A percentile compares a stretch with the other conserved stretches of the same genome.
These are phyloP conservation scores for Cephus nigrinus DNA, from an alignment of 2,888 invertebrate genomes.

Conservation along the genomic window DNA sequence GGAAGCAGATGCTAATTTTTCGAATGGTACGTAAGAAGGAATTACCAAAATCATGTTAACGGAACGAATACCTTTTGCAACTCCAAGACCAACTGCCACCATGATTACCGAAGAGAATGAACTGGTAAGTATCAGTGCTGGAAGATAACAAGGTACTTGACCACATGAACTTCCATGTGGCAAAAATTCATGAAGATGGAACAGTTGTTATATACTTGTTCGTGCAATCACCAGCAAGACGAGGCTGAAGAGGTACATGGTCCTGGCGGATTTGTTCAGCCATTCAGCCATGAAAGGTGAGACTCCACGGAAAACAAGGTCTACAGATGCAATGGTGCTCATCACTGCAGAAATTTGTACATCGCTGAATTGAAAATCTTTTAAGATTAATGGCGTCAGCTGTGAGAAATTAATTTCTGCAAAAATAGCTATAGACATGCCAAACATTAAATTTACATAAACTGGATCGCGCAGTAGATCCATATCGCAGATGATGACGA, in stretches of 20 bases:
- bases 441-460: constrained; percentile 76
- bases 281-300: constrained; percentile 77
- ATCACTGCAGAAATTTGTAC: constrained; percentile 73
- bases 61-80: constrained; percentile 77
- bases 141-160: constrained; percentile 26
- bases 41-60: constrained; percentile 78
- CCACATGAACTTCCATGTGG: neutral
- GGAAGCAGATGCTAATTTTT: constrained; percentile 75
- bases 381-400: constrained; percentile 75
- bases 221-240: constrained; percentile 72
- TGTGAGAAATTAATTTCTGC: constrained; percentile 78
- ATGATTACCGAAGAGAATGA: constrained; percentile 60
- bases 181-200: constrained; percentile 17
- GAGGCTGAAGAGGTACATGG: constrained; percentile 75
- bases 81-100: constrained; percentile 72
- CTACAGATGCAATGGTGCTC: constrained; percentile 71
- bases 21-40: constrained; percentile 76
- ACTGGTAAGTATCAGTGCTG: constrained; percentile 63
- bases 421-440: constrained; percentile 76
- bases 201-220: constrained; percentile 66
- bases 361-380: constrained; percentile 72
- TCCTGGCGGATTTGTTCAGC: constrained; percentile 71
- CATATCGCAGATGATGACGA: constrained; percentile 74
- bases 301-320: constrained; percentile 72
- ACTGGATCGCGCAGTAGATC: constrained; percentile 75